phyloP scores from a whole-genome alignment of 2,797 vertebrate genomes.

The Argya squamiceps region DNA sequence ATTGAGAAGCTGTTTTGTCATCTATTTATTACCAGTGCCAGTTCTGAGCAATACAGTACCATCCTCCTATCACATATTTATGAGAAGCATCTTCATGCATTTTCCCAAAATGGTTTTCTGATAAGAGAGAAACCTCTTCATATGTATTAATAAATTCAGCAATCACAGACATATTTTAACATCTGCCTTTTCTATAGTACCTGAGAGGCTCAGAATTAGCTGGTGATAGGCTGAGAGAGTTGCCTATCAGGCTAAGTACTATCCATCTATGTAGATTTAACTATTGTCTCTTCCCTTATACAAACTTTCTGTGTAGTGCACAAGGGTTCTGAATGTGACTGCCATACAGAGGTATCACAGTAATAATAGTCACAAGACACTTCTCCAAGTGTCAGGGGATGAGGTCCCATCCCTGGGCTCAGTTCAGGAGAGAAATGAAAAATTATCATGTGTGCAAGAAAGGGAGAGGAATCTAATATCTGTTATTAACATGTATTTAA shows the following conservation, averaged over 20 bases:
- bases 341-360: not conserved
- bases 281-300: not conserved
- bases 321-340: not conserved
- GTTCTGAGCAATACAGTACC: not conserved
- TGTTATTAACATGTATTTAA: not conserved
- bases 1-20: not conserved
- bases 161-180: not conserved
- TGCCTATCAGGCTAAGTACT: not conserved
- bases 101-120: not conserved
- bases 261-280: not conserved
- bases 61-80: not conserved
- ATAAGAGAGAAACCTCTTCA: not conserved
- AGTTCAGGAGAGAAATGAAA: fast-evolving
- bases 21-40: not conserved
- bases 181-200: not conserved
- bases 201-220: not conserved
- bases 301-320: not conserved
- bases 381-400: not conserved
- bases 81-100: not conserved
- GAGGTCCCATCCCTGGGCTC: not conserved
- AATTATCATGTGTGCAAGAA: not conserved
- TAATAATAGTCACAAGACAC: not conserved
- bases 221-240: not conserved
- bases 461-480: not conserved
- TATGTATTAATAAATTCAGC: not conserved